These are phyloP conservation scores for Habroteleia sp. DNA, from an alignment of 2,888 invertebrate genomes.

Conservation along the genomic window DNA sequence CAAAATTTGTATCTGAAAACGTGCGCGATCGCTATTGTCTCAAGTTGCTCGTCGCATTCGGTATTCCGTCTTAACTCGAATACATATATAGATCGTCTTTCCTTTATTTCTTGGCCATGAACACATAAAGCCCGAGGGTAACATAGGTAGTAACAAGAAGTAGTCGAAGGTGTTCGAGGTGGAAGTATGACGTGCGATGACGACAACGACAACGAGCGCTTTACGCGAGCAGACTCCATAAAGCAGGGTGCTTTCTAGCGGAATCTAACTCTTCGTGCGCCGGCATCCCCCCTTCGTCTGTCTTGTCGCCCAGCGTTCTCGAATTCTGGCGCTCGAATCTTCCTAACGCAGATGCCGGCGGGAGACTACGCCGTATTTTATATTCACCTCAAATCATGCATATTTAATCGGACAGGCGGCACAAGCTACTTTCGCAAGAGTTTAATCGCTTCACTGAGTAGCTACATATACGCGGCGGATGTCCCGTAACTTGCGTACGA, in stretches of 20 bases:
- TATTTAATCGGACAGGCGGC: constrained; percentile 76
- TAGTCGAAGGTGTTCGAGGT: constrained; percentile 60
- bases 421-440: constrained; percentile 73
- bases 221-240: constrained; percentile 73
- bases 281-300: constrained; percentile 4
- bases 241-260: constrained; percentile 65
- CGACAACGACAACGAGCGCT: constrained; percentile 65
- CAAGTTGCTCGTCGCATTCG: constrained; percentile 32
- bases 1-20: constrained; percentile 52
- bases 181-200: constrained; percentile 59
- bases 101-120: constrained; percentile 55
- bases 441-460: constrained; percentile 71
- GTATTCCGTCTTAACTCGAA: constrained; percentile 40
- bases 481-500: constrained; percentile 64
- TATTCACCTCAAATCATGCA: constrained; percentile 77
- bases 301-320: constrained; percentile 23
- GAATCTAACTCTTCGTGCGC: constrained; percentile 54
- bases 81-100: constrained; percentile 44
- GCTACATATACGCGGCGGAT: constrained; percentile 64
- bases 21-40: constrained; percentile 44
- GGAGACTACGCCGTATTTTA: constrained; percentile 70
- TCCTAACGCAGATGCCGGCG: constrained; percentile 70
- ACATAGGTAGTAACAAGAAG: constrained; percentile 59
- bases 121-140: constrained; percentile 46
- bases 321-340: constrained; percentile 66